Conservation (phyloP, 2,113 vertebrate genomes). For the Crotalus viridis region DNA sequence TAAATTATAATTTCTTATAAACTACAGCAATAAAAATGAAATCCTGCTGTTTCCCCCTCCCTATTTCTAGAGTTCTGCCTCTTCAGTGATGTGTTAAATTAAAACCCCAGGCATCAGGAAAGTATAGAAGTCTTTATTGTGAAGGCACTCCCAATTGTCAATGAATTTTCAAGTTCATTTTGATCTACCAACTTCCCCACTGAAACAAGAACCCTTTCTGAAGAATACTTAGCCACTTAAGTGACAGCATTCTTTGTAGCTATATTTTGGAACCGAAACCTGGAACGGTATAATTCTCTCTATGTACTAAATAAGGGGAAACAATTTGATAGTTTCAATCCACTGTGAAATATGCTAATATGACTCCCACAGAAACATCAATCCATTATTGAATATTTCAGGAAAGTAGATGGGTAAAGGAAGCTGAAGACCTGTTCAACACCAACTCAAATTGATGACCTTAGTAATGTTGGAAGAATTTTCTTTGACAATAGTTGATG, state of each 20-base stretch:
- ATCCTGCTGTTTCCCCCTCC: constrained; percentile 52
- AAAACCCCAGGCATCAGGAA: constrained; percentile 74
- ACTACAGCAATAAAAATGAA: constrained; percentile 73
- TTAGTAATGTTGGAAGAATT: neutral
- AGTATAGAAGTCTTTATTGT: constrained; percentile 61
- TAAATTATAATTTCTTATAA: constrained; percentile 77
- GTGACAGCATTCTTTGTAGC: constrained; percentile 21
- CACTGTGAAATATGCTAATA: neutral
- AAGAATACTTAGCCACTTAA: constrained; percentile 28
- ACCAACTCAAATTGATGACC: neutral
- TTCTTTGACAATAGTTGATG: neutral
- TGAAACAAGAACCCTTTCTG: constrained; percentile 33
- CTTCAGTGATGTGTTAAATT: constrained; percentile 81
- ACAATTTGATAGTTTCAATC: neutral
- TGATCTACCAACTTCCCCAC: constrained; percentile 28
- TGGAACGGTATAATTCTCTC: neutral
- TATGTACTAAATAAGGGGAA: neutral
- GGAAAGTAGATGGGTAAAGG: neutral
- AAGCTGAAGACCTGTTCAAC: neutral
- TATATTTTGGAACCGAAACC: constrained; percentile 1
- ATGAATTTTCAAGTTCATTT: constrained; percentile 45
- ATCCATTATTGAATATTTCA: neutral
- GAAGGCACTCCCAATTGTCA: constrained; percentile 46
- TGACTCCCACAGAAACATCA: neutral
- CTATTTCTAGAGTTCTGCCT: constrained; percentile 57